Base-by-base conservation (phyloP, 2,797 vertebrate genomes). In the Carcharodon carcharias region DNA sequence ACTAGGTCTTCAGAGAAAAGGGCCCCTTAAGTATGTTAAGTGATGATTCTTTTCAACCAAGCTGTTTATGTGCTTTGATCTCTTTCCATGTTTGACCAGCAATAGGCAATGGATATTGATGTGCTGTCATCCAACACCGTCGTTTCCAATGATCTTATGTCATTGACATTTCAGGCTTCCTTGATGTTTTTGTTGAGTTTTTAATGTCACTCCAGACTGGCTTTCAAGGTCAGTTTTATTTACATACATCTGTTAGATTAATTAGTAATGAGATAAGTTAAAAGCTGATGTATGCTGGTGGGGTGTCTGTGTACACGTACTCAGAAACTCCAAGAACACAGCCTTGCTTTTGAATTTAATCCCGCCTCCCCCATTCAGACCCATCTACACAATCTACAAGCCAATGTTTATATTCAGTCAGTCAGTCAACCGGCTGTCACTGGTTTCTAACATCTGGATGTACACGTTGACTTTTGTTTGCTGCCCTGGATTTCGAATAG, bases 181-280 rank as follows among this genome's bases (percentile, higher is more conserved):
- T 67, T 93, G 63, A 21, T 40, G 63, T 45, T 67, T 45, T 93
- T 67, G 40, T 80, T 85, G 82, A 85, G 45, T 67, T 93, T 67
- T 93, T 40, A 40, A 45, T 67, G 91, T 65, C 91, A 8, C n/a
- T 93, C 61, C 18, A 67, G 21, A 67, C 65, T n/a, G 65, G 91
- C 9, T 67, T 93, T 93, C 61, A 93, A 63, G 65, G 18, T 65
- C 91, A 93, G 65, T 93, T 93, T 93, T 93, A 67, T 93, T 93
- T 93, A 93, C 65, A 93, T 93, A 45, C 91, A 93, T 67, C 63
- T 65, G 91, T 93, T 93, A 93, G 91, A 93, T 45, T 67, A 67
- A 67, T 93, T 93, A 93, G 91, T 93, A 93, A 93, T 67, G 91
- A 93, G 91, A 93, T 93, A 93, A 93, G 65, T 93, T 93, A 93